These are phyloP conservation scores for Cephus nigrinus DNA, from an alignment of 2,888 invertebrate genomes.

Conservation along the genomic window DNA sequence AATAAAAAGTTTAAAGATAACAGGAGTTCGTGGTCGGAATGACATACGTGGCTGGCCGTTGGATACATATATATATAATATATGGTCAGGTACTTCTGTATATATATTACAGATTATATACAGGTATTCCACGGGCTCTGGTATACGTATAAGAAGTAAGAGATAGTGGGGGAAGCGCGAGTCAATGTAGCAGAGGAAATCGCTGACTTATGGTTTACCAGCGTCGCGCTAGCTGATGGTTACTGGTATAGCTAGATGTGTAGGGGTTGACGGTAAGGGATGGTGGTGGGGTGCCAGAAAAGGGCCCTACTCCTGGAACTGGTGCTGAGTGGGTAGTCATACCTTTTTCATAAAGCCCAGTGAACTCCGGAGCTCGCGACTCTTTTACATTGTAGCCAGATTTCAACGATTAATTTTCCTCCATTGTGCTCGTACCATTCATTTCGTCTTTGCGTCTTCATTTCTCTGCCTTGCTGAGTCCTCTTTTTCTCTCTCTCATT, in stretches of 20 bases:
- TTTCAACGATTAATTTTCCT: conserved; percentile 64
- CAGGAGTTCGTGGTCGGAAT: conserved; percentile 34
- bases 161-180: conserved; percentile 26
- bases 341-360: conserved; percentile 58
- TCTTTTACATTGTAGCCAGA: conserved; percentile 64
- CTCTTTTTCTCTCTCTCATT: conserved; percentile 13
- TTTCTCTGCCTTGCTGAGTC: conserved; percentile 4
- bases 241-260: no score
- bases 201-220: conserved; percentile 64
- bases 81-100: no score
- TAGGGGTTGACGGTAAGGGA: no score
- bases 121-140: no score
- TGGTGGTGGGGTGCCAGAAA: no score
- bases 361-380: conserved; percentile 51
- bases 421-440: conserved; percentile 48
- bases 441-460: conserved; percentile 13
- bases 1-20: conserved; percentile 1
- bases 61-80: no score
- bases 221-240: background rate
- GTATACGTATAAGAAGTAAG: no score
- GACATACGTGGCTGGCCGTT: conserved; percentile 50
- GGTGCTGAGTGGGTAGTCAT: conserved; percentile 46
- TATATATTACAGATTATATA: no score
- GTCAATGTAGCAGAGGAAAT: conserved; percentile 65
- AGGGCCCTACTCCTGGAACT: no score